phyloP scores from a whole-genome alignment of 2,113 vertebrate genomes.

The Salvelinus fontinalis region DNA sequence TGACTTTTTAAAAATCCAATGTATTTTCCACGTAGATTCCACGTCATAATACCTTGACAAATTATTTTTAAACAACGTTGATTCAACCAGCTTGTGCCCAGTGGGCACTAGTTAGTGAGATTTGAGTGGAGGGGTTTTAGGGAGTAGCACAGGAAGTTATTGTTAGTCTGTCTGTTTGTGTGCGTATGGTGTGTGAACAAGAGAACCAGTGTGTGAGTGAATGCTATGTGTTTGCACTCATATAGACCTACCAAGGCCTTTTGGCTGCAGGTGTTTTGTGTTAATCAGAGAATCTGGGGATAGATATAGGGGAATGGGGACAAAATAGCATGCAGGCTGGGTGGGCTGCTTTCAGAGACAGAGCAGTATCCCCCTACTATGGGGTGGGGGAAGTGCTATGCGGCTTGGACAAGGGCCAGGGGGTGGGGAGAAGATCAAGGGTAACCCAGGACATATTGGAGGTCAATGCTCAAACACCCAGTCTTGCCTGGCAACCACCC shows the following conservation, averaged over 20 bases:
- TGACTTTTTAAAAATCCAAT: no score
- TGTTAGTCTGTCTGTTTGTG: constrained; percentile 23
- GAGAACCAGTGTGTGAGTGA: not conserved
- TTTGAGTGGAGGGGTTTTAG: constrained; percentile 4
- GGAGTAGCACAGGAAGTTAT: constrained; percentile 6
- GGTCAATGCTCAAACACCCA: constrained; percentile 67
- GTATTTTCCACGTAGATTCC: no score
- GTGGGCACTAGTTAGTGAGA: not conserved
- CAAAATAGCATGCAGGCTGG: constrained; percentile 6
- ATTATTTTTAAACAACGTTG: no score
- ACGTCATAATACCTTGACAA: no score
- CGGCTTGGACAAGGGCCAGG: not conserved
- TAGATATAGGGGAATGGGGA: not conserved
- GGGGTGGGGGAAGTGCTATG: not conserved
- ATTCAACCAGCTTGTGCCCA: no score
- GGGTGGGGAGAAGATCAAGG: constrained; percentile 61
- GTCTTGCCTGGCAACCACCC: constrained; percentile 63
- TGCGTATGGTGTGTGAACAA: constrained; percentile 24
- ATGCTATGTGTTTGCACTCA: not conserved
- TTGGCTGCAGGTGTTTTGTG: constrained; percentile 46
- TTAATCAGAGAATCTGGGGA: constrained; percentile 21
- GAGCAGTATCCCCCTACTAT: constrained; percentile 1
- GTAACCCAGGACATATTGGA: constrained; percentile 64
- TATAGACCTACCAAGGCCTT: constrained; percentile 2
- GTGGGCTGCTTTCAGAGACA: constrained; percentile 1